Conservation (phyloP, 2,888 invertebrate species). For the Trissoscelio sp. region DNA sequence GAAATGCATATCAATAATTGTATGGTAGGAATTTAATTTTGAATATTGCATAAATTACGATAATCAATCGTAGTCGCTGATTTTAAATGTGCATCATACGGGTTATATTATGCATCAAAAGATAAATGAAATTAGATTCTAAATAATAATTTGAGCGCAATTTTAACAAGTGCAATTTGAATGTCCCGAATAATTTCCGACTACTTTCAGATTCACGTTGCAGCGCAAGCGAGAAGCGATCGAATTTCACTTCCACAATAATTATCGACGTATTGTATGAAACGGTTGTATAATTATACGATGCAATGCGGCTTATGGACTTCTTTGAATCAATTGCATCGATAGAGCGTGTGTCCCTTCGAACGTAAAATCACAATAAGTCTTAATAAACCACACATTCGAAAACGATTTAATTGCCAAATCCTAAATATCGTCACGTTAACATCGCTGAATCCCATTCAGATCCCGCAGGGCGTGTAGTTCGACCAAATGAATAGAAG, state of each 20-base stretch:
- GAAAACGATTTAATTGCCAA: conserved; percentile 80
- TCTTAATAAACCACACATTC: conserved; percentile 48
- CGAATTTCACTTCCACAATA: conserved; percentile 29
- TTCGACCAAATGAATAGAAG: conserved; percentile 70
- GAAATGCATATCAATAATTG: background rate
- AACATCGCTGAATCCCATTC: conserved; percentile 65
- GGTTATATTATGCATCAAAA: conserved; percentile 21
- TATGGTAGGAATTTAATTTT: conserved; percentile 22
- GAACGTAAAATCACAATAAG: conserved; percentile 39
- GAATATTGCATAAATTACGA: conserved; percentile 13
- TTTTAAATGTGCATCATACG: conserved; percentile 31
- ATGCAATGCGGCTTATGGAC: conserved; percentile 29
- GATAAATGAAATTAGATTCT: conserved; percentile 26
- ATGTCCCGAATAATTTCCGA: conserved; percentile 12
- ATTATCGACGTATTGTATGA: conserved; percentile 38
- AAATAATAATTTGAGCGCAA: conserved; percentile 32
- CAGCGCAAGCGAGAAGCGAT: conserved; percentile 5
- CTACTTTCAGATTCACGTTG: conserved; percentile 16
- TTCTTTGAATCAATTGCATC: conserved; percentile 43
- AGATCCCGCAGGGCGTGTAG: conserved; percentile 76
- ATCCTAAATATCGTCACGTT: conserved; percentile 80
- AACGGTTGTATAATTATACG: conserved; percentile 42
- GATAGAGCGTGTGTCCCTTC: conserved; percentile 19
- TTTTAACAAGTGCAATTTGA: conserved; percentile 19
- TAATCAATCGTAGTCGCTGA: conserved; percentile 22